phyloP scores from a whole-genome alignment of 2,113 vertebrate species.

The Dendrocopos noguchii region DNA sequence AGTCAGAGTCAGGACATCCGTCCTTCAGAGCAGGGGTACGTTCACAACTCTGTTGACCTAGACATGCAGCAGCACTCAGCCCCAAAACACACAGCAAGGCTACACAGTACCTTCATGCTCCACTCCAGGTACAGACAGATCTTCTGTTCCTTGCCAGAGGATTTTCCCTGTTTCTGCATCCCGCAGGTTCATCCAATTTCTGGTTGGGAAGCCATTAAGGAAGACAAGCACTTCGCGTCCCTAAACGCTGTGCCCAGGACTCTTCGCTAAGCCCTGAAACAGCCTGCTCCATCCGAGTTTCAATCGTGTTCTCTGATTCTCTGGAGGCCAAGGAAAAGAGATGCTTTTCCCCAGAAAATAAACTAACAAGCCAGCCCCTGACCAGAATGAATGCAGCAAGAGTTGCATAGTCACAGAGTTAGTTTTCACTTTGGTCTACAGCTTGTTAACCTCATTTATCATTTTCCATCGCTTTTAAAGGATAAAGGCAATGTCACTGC shows the following conservation, averaged over 20 bases:
- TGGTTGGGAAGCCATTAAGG: constrained; percentile 76
- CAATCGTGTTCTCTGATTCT: not conserved
- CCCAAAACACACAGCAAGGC: not conserved
- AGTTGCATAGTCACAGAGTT: not conserved
- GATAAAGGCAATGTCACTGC: not conserved
- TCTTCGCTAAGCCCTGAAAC: not conserved
- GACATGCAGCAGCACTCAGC: not conserved
- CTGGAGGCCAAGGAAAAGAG: not conserved
- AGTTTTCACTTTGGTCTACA: constrained; percentile 2
- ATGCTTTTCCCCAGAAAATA: not conserved
- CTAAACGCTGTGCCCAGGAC: not conserved
- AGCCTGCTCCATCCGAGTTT: not conserved
- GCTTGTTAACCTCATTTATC: constrained; percentile 33
- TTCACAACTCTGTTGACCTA: not conserved
- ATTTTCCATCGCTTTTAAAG: not conserved
- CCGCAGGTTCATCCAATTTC: constrained; percentile 99
- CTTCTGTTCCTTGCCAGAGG: constrained; percentile 98
- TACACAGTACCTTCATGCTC: constrained; percentile 93
- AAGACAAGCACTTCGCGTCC: constrained; percentile 14
- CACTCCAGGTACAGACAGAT: constrained; percentile 95
- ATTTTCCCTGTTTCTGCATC: constrained; percentile 99
- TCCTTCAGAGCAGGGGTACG: not conserved
- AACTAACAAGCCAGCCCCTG: not conserved
- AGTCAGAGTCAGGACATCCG: not conserved
- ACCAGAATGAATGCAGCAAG: not conserved